A percentile compares a stretch with the other conserved stretches of the same genome.
Evolutionary conservation across 2,888 invertebrate species (phyloP).

Genomic region (Nesidiocoris tenuis): DNA sequence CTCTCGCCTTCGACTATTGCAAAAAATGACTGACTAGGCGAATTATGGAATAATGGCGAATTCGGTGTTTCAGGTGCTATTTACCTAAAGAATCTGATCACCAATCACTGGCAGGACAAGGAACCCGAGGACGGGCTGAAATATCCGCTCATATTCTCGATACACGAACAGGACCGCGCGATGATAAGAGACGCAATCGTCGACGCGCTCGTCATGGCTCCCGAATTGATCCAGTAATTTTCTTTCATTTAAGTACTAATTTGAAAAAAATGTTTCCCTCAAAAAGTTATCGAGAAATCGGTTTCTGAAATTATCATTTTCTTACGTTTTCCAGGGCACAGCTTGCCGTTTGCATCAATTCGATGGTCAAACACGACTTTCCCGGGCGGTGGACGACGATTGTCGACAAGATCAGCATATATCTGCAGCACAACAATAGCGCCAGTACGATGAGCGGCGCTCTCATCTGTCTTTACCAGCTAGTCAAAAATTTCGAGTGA

Average conservation of each 20-base stretch:
- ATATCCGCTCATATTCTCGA: conserved; percentile 78
- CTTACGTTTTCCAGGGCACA: conserved; percentile 70
- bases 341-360: conserved; percentile 86
- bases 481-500: conserved; percentile 85
- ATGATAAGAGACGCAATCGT: conserved; percentile 90
- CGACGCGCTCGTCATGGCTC: conserved; percentile 92
- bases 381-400: conserved; percentile 93
- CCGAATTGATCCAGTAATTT: conserved; percentile 73
- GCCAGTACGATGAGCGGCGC: conserved; percentile 87
- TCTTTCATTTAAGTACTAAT: not conserved
- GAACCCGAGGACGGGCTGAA: conserved; percentile 71
- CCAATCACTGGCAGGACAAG: conserved; percentile 83
- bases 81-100: conserved; percentile 92
- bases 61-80: conserved; percentile 69
- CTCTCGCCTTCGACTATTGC: not conserved
- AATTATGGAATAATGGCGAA: not conserved
- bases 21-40: conserved; percentile 5
- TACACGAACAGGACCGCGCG: conserved; percentile 94
- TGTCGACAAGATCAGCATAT: conserved; percentile 91
- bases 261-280: too few relatives aligned
- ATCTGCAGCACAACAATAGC: conserved; percentile 82
- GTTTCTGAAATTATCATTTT: too few relatives aligned
- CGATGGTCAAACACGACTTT: conserved; percentile 93
- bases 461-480: conserved; percentile 83
- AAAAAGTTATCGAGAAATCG: not conserved